Percentiles rank a stretch among this genome's conserved stretches.
Evolutionary conservation across 2,888 invertebrate genomes (phyloP).

Genomic region (Callinectes sapidus): DNA sequence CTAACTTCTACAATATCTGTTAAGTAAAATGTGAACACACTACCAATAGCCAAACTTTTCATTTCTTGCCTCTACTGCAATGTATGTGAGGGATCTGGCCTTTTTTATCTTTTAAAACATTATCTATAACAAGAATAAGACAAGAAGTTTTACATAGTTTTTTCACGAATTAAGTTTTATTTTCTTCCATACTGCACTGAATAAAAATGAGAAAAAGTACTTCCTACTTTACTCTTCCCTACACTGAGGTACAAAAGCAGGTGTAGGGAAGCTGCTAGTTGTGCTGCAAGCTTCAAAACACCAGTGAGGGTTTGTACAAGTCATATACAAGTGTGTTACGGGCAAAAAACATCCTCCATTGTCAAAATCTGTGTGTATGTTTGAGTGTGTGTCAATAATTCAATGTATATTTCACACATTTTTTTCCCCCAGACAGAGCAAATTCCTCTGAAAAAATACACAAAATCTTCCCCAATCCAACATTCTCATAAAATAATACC

Average conservation of each 20-base stretch:
- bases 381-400: background rate
- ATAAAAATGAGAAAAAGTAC: background rate
- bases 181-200: background rate
- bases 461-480: background rate
- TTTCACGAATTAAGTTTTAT: background rate
- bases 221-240: background rate
- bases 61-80: background rate
- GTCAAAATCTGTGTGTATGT: background rate
- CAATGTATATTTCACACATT: background rate
- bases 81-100: no score
- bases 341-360: background rate
- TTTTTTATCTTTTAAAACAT: no score
- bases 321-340: background rate
- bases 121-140: background rate
- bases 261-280: background rate
- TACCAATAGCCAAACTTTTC: background rate
- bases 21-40: background rate
- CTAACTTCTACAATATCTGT: background rate
- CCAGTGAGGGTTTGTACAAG: background rate
- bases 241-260: background rate
- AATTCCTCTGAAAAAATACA: background rate
- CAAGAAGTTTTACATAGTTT: background rate
- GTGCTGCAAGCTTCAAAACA: background rate
- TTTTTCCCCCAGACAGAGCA: background rate
- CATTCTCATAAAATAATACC: background rate